These are phyloP conservation scores for Notoglanidium macrostoma DNA, from an alignment of 2,797 vertebrate species.

Conservation along the genomic window DNA sequence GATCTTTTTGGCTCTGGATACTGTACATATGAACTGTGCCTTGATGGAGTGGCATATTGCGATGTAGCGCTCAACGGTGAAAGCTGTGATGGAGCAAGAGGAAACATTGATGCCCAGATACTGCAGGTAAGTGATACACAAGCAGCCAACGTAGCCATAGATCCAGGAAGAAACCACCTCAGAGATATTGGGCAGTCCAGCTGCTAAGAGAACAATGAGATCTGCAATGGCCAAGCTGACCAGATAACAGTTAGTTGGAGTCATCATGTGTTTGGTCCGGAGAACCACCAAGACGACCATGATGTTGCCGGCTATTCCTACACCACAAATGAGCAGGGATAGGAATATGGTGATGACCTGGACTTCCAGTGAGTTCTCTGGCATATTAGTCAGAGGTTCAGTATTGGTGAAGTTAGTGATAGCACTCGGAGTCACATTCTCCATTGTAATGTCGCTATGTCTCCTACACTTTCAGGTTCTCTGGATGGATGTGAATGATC, in stretches of 20 bases:
- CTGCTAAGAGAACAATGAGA: constrained; percentile 84
- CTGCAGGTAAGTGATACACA: constrained; percentile 89
- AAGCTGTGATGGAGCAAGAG: constrained; percentile 85
- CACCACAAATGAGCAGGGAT: constrained; percentile 80
- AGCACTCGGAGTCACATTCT: constrained; percentile 65
- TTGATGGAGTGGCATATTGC: constrained; percentile 87
- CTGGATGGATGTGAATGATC: not conserved
- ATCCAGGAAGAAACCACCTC: constrained; percentile 83
- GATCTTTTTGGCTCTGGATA: constrained; percentile 85
- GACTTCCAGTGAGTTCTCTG: constrained; percentile 69
- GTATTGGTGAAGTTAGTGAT: constrained; percentile 42
- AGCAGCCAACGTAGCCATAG: constrained; percentile 83
- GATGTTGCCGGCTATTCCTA: constrained; percentile 83
- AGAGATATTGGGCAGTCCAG: constrained; percentile 84
- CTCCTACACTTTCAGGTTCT: not conserved
- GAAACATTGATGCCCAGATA: constrained; percentile 89
- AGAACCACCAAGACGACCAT: constrained; percentile 88
- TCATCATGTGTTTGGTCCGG: constrained; percentile 86
- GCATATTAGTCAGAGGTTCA: constrained; percentile 64
- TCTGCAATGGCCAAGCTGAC: constrained; percentile 86
- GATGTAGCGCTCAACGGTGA: constrained; percentile 87
- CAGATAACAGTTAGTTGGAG: constrained; percentile 89
- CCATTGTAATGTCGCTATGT: constrained; percentile 56
- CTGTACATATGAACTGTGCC: constrained; percentile 84
- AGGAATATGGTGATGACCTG: constrained; percentile 75